These are phyloP conservation scores for Elmis aenea DNA, from an alignment of 2,888 invertebrate genomes.

Conservation along the genomic window DNA sequence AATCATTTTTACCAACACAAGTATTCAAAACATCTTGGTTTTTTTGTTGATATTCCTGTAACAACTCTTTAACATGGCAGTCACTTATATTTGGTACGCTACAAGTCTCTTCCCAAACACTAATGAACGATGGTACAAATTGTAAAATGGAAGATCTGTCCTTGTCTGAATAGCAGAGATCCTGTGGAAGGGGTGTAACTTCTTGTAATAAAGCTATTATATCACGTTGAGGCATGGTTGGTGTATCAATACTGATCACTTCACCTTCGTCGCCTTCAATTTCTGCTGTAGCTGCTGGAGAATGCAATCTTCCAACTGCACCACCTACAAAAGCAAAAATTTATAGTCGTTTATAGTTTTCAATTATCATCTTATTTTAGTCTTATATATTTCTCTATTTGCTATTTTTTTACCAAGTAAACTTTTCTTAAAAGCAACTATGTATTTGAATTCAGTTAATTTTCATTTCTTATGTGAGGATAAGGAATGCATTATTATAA, in stretches of 20 bases:
- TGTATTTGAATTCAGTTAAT: no score
- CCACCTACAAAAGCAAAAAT: conserved; percentile 43
- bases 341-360: conserved; percentile 3
- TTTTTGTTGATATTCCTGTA: conserved; percentile 56
- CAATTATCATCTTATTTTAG: no score
- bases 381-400: no score
- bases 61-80: conserved; percentile 58
- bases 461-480: no score
- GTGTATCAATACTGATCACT: conserved; percentile 71
- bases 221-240: conserved; percentile 65
- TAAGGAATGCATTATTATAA: no score
- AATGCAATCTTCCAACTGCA: conserved; percentile 54
- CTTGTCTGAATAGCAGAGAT: conserved; percentile 33
- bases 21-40: conserved; percentile 40
- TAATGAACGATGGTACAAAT: conserved; percentile 54
- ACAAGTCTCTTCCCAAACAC: conserved; percentile 55
- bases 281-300: conserved; percentile 66
- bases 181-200: conserved; percentile 51
- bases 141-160: conserved; percentile 29
- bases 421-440: no score
- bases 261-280: conserved; percentile 80
- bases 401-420: no score
- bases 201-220: conserved; percentile 66
- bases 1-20: conserved; percentile 33
- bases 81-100: conserved; percentile 35